A percentile compares a stretch with the other conserved stretches of the same genome.
phyloP scores from a whole-genome alignment of 1,140 invertebrate species.

The Bombus balteatus region DNA sequence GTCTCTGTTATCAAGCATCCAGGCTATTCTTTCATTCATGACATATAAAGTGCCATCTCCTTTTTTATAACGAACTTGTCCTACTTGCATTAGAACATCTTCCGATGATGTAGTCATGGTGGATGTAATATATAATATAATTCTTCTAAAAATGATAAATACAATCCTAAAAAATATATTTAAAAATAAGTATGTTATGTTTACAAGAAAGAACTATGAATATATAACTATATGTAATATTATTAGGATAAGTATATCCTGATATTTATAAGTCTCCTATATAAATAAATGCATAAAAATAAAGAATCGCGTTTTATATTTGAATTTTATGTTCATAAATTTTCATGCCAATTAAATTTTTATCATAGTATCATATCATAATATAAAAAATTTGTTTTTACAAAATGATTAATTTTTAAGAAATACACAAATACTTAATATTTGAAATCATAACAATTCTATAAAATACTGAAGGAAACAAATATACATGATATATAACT shows the following conservation, averaged over 20 bases:
- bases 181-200: constrained; percentile 14
- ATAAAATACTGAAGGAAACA: background rate
- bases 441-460: background rate
- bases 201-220: too few relatives aligned
- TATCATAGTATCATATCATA: background rate
- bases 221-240: background rate
- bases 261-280: background rate
- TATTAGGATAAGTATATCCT: background rate
- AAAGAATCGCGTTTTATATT: background rate
- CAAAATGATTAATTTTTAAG: background rate
- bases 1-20: constrained; percentile 96
- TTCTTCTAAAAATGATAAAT: constrained; percentile 53
- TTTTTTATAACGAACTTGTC: constrained; percentile 97
- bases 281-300: background rate
- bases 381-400: background rate
- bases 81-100: constrained; percentile 96
- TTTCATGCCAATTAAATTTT: background rate
- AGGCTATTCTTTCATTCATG: constrained; percentile 97
- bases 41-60: constrained; percentile 97
- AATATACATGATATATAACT: background rate
- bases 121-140: constrained; percentile 69
- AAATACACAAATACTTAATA: background rate
- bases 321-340: background rate
- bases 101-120: constrained; percentile 92
- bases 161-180: constrained; percentile 52